Percentiles rank a stretch among this genome's conserved stretches.
phyloP scores from a whole-genome alignment of 2,797 vertebrate genomes.

The Chelon labrosus region DNA sequence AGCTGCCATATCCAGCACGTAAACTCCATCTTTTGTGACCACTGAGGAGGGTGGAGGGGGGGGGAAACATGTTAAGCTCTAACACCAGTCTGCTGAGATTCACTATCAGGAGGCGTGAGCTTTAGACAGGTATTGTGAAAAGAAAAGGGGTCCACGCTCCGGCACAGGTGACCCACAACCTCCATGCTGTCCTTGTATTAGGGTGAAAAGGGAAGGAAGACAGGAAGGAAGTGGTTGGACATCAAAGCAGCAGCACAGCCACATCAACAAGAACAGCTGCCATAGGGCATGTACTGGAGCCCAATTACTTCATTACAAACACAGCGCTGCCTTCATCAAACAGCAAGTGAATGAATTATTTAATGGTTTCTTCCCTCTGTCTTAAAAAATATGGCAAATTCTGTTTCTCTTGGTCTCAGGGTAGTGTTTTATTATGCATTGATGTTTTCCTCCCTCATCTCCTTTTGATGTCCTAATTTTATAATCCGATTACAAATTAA shows the following conservation, averaged over 20 bases:
- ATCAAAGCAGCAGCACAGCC: conserved; percentile 67
- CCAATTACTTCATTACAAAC: conserved; percentile 72
- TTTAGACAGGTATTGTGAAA: conserved; percentile 4
- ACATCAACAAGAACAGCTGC: conserved; percentile 72
- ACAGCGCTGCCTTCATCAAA: conserved; percentile 72
- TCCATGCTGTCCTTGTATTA: conserved; percentile 29
- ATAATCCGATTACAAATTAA: conserved; percentile 42
- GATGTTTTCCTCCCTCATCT: conserved; percentile 49
- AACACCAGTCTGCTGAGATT: conserved; percentile 16
- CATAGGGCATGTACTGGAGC: conserved; percentile 46
- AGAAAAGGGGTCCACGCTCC: neutral
- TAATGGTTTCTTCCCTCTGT: conserved; percentile 44
- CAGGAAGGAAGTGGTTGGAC: conserved; percentile 29
- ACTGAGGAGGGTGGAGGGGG: conserved; percentile 76
- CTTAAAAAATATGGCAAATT: conserved; percentile 47
- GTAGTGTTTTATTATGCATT: conserved; percentile 32
- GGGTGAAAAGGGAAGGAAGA: conserved; percentile 21
- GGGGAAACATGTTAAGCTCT: neutral
- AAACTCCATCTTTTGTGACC: conserved; percentile 90
- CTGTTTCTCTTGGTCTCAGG: conserved; percentile 27
- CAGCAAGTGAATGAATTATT: conserved; percentile 75
- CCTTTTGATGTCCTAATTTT: conserved; percentile 54
- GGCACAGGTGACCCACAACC: conserved; percentile 18
- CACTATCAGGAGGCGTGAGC: neutral
- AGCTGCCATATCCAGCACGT: conserved; percentile 94